Evolutionary conservation across 2,888 invertebrate species (phyloP).

Genomic region (Conomelus anceps): DNA sequence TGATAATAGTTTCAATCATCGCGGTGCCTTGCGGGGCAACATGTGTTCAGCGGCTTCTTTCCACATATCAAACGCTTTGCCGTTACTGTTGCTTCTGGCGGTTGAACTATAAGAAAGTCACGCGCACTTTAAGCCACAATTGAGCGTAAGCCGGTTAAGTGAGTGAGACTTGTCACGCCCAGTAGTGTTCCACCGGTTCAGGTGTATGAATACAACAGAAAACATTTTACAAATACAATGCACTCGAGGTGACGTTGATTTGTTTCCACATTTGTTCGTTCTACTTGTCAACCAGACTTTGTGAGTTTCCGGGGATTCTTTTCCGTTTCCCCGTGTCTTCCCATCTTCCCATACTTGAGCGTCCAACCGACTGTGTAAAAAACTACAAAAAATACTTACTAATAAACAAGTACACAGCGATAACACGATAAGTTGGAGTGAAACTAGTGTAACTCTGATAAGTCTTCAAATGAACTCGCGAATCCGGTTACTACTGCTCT

Average conservation of each 20-base stretch:
- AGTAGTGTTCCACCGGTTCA: neutral
- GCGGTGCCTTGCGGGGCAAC: neutral
- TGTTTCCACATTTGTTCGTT: neutral
- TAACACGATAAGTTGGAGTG: neutral
- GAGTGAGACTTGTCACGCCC: neutral
- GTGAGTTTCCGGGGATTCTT: neutral
- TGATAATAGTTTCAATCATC: neutral
- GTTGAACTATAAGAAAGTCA: neutral
- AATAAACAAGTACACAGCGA: neutral
- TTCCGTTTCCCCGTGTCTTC: neutral
- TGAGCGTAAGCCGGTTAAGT: neutral
- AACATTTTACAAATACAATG: neutral
- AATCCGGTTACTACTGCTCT: neutral
- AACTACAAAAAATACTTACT: neutral
- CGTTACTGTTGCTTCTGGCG: neutral
- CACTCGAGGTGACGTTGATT: neutral
- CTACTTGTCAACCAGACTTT: neutral
- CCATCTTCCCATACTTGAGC: neutral
- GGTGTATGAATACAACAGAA: neutral
- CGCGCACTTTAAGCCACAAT: neutral
- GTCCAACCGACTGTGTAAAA: neutral
- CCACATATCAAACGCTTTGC: neutral
- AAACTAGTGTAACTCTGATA: neutral
- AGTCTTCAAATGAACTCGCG: neutral
- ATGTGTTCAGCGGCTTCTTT: neutral